A percentile compares a stretch with the other conserved stretches of the same genome.
These are phyloP conservation scores for Hucho hucho DNA, from an alignment of 2,113 vertebrate genomes.

Conservation along the genomic window DNA sequence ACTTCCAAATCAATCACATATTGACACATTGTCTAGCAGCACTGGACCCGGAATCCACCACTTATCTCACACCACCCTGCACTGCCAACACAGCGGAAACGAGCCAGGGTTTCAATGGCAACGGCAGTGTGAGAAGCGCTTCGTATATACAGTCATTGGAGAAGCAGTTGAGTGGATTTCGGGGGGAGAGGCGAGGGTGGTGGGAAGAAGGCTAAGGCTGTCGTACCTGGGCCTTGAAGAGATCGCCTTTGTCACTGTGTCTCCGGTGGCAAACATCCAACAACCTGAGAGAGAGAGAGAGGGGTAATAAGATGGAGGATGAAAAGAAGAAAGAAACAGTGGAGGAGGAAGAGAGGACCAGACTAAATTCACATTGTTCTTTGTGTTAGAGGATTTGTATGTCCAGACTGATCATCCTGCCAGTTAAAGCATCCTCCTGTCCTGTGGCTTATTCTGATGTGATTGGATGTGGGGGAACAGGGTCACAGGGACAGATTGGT, in stretches of 20 bases:
- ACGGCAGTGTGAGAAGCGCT: background rate
- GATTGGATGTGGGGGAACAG: conserved; percentile 7
- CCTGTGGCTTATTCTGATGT: background rate
- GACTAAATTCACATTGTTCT: background rate
- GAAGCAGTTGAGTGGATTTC: conserved; percentile 18
- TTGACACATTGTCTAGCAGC: background rate
- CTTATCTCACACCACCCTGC: background rate
- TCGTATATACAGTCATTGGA: background rate
- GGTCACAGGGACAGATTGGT: background rate
- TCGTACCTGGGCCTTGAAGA: conserved; percentile 82
- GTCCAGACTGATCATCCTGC: background rate
- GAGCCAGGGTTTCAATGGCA: conserved; percentile 7
- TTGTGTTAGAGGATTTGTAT: background rate
- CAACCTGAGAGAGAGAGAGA: conserved; percentile 66
- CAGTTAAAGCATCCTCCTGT: background rate
- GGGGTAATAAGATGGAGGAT: background rate
- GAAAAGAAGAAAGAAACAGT: background rate
- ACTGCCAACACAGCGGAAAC: conserved; percentile 4
- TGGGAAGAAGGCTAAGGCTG: conserved; percentile 9
- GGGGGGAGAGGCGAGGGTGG: background rate
- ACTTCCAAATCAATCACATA: too few species aligned
- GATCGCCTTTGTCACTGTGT: conserved; percentile 73
- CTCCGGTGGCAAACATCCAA: conserved; percentile 84
- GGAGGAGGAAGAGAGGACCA: background rate
- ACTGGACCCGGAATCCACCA: background rate